Conservation (phyloP, 2,113 vertebrate genomes). For the Brachyhypopomus gauderio region DNA sequence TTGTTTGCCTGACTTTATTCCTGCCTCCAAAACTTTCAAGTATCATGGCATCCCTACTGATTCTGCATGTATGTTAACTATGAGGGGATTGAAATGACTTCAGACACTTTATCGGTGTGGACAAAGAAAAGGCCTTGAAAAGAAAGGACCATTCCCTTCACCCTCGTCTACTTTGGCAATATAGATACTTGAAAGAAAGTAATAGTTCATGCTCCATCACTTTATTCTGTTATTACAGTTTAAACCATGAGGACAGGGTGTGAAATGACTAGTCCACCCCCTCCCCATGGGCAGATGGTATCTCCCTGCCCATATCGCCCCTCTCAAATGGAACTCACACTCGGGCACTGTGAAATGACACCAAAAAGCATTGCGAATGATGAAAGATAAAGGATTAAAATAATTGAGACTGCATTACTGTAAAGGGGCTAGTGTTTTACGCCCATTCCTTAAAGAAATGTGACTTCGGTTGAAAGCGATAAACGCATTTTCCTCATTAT, state of each 20-base stretch:
- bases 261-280: conserved; percentile 71
- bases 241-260: conserved; percentile 74
- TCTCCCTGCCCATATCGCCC: conserved; percentile 75
- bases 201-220: conserved; percentile 48
- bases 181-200: conserved; percentile 33
- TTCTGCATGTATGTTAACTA: conserved; percentile 1
- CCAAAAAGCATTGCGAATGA: conserved; percentile 78
- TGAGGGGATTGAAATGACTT: conserved; percentile 3
- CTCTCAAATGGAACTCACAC: conserved; percentile 73
- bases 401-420: conserved; percentile 78
- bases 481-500: conserved; percentile 73
- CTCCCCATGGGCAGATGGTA: conserved; percentile 75
- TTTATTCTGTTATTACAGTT: conserved; percentile 63
- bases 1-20: conserved; percentile 4
- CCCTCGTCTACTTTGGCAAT: conserved; percentile 5
- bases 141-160: conserved; percentile 1
- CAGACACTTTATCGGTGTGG: conserved; percentile 10
- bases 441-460: conserved; percentile 66
- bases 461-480: conserved; percentile 44
- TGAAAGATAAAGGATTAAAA: conserved; percentile 78
- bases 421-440: conserved; percentile 76
- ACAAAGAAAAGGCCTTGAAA: neutral
- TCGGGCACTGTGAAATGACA: conserved; percentile 77
- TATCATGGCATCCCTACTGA: neutral
- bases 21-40: conserved; percentile 17